These are phyloP conservation scores for Eueremaeus valkanovi DNA, from an alignment of 2,888 invertebrate species.

Conservation along the genomic window DNA sequence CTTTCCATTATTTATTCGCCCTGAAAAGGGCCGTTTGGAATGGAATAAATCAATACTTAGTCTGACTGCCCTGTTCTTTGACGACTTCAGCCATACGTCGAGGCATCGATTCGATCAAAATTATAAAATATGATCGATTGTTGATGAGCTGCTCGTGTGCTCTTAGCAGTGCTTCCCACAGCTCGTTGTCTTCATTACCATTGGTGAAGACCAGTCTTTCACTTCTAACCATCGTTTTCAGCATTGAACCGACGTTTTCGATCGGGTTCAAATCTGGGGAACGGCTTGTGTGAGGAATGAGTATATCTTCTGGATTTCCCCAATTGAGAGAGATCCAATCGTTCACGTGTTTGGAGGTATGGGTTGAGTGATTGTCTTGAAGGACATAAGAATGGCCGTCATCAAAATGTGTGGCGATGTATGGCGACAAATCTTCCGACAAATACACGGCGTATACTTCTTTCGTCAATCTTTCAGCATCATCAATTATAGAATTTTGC, in stretches of 20 bases:
- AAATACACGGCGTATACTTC: neutral
- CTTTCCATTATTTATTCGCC: too few species aligned
- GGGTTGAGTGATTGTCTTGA: too few species aligned
- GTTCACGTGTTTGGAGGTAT: neutral
- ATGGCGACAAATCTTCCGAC: neutral
- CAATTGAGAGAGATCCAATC: neutral
- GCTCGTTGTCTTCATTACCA: neutral
- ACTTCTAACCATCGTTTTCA: neutral
- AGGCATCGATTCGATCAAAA: neutral
- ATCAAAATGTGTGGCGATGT: neutral
- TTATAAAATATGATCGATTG: neutral
- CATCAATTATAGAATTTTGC: too few species aligned
- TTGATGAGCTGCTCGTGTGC: neutral
- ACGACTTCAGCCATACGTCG: neutral
- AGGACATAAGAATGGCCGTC: neutral
- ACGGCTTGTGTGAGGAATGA: neutral
- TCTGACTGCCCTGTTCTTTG: neutral
- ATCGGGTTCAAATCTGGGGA: neutral
- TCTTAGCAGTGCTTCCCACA: neutral
- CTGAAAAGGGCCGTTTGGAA: too few species aligned
- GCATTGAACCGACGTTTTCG: neutral
- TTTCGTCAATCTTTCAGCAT: neutral
- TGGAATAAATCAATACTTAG: slow-evolving; percentile 1
- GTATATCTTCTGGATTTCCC: neutral
- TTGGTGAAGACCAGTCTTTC: too few species aligned